phyloP scores from a whole-genome alignment of 2,113 vertebrate genomes.

The Pimephales promelas region DNA sequence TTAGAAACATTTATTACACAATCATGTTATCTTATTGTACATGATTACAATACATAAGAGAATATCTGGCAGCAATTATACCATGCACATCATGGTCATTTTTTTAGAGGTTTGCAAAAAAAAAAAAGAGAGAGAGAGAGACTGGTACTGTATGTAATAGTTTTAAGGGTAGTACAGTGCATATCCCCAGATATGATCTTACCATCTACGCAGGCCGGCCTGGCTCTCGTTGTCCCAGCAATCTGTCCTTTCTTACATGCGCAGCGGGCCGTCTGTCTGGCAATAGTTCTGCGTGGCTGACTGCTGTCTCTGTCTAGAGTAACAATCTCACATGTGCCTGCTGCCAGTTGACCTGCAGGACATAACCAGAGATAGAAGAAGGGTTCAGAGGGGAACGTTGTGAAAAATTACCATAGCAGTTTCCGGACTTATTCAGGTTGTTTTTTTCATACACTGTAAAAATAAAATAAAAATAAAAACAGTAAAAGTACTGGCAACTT shows the following conservation, averaged over 20 bases:
- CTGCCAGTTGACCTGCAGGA: conserved; percentile 94
- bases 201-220: conserved; percentile 98
- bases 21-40: not conserved
- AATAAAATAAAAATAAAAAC: too few relatives aligned
- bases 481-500: too few relatives aligned
- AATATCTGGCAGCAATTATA: not conserved
- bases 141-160: not conserved
- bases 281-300: conserved; percentile 96
- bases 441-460: not conserved
- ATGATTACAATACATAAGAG: not conserved
- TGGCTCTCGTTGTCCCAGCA: conserved; percentile 95
- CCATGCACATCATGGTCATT: not conserved
- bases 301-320: conserved; percentile 97
- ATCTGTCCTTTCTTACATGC: conserved; percentile 99
- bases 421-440: not conserved
- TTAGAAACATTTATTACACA: not conserved
- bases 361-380: conserved; percentile 63
- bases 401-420: not conserved
- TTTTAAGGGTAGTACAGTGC: not conserved
- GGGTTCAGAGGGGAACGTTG: conserved; percentile 27
- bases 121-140: too few relatives aligned
- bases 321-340: conserved; percentile 97
- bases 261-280: conserved; percentile 97
- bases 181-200: conserved; percentile 67
- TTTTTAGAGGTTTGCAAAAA: not conserved